phyloP scores from a whole-genome alignment of 2,888 invertebrate genomes.

The Leistus spinibarbis region DNA sequence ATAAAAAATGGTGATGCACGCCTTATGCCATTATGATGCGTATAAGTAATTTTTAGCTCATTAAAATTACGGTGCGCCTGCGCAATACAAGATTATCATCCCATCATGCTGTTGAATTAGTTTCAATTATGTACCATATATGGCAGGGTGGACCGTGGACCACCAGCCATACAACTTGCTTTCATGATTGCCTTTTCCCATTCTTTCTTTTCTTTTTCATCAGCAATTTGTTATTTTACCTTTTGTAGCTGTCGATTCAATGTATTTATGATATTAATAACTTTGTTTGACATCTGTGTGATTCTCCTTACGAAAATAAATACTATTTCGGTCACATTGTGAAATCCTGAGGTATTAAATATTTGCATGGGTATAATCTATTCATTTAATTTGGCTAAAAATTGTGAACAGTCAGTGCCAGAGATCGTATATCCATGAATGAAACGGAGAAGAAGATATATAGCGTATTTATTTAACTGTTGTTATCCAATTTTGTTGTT shows the following conservation, averaged over 20 bases:
- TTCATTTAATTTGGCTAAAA: too few species aligned
- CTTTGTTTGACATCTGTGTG: neutral
- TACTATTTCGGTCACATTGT: too few species aligned
- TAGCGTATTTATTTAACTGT: neutral
- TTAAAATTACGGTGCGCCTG: neutral
- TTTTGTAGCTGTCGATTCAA: neutral
- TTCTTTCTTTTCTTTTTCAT: neutral
- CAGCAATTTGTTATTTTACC: neutral
- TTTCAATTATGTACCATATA: neutral
- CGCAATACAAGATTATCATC: neutral
- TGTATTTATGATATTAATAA: neutral
- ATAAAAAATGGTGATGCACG: neutral
- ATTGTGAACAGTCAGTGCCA: neutral
- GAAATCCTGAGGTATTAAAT: too few species aligned
- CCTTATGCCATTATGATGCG: neutral
- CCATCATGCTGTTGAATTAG: neutral
- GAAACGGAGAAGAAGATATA: neutral
- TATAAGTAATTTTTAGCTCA: neutral
- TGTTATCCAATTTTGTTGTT: conserved; percentile 33
- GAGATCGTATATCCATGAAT: neutral
- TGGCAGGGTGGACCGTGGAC: neutral
- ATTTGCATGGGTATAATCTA: too few species aligned
- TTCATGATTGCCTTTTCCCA: neutral
- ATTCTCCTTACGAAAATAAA: too few species aligned
- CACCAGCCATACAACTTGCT: neutral